Conservation (phyloP, 1,140 invertebrate genomes). For the Drosophila seguyi region DNA sequence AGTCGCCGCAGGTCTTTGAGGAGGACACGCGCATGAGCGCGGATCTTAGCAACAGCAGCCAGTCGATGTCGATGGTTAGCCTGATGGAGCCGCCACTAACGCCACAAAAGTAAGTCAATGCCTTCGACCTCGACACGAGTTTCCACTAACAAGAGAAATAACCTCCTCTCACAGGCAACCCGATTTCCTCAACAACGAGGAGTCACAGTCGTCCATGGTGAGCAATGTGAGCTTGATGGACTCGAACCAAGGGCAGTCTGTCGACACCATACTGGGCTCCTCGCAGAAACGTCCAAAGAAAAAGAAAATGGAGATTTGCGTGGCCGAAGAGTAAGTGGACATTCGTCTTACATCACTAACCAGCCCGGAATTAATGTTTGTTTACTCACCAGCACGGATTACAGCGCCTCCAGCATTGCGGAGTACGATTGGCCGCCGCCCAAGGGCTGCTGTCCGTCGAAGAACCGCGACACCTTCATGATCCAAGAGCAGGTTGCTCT, state of each 20-base stretch:
- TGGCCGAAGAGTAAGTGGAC: conserved; percentile 87
- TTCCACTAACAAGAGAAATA: neutral
- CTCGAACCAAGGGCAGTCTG: conserved; percentile 69
- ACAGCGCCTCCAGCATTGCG: conserved; percentile 94
- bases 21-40: conserved; percentile 96
- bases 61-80: conserved; percentile 85
- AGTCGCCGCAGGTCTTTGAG: conserved; percentile 89
- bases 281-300: conserved; percentile 87
- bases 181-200: conserved; percentile 89
- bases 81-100: conserved; percentile 74
- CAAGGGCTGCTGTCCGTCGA: conserved; percentile 87
- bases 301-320: conserved; percentile 91
- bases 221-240: conserved; percentile 86
- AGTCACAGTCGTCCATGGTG: conserved; percentile 91
- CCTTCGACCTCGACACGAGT: neutral
- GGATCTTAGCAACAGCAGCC: conserved; percentile 86
- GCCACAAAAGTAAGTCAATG: conserved; percentile 65
- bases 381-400: conserved; percentile 86
- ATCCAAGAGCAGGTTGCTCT: conserved; percentile 95
- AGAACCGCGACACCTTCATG: conserved; percentile 91
- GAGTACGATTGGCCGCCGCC: conserved; percentile 97
- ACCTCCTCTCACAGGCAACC: no score
- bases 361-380: neutral
- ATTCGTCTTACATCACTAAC: neutral
- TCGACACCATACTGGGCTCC: conserved; percentile 58